phyloP scores from a whole-genome alignment of 2,113 vertebrate genomes.

The Campylorhamphus procurvoides region DNA sequence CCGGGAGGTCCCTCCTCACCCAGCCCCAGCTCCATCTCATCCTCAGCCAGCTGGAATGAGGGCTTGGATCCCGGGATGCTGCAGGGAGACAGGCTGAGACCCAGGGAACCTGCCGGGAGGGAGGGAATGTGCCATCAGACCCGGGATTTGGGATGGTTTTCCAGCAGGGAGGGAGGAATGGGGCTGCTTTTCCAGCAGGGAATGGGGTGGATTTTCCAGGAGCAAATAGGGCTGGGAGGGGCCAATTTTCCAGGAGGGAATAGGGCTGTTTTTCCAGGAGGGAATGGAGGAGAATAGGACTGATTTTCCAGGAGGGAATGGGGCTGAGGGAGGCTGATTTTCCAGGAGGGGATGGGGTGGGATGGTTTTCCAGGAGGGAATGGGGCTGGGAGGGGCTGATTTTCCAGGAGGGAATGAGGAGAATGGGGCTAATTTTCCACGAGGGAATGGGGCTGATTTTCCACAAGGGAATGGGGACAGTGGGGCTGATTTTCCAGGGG shows the following conservation, averaged over 20 bases:
- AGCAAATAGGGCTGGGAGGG: too few species aligned
- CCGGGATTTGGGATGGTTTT: too few species aligned
- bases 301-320: not conserved
- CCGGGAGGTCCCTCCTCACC: conserved; percentile 69
- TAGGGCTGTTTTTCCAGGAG: too few species aligned
- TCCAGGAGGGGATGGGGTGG: not conserved
- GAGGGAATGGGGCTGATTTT: not conserved
- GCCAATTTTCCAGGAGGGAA: too few species aligned
- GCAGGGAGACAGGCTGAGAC: conserved; percentile 91
- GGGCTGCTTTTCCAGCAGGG: too few species aligned
- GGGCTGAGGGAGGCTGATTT: too few species aligned
- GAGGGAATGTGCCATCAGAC: not conserved
- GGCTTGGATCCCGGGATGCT: conserved; percentile 88
- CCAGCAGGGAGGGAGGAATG: too few species aligned
- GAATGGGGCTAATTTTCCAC: not conserved
- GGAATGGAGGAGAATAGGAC: not conserved
- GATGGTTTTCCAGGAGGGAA: not conserved
- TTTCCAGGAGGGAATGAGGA: too few species aligned
- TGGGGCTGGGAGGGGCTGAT: not conserved
- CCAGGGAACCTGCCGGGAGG: conserved; percentile 82
- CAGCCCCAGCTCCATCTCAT: conserved; percentile 91
- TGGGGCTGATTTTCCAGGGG: not conserved
- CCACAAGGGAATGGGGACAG: not conserved
- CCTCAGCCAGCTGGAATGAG: conserved; percentile 84
- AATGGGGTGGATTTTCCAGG: not conserved